These are phyloP conservation scores for Ceratosolen fusciceps DNA, from an alignment of 1,140 invertebrate genomes.

Conservation along the genomic window DNA sequence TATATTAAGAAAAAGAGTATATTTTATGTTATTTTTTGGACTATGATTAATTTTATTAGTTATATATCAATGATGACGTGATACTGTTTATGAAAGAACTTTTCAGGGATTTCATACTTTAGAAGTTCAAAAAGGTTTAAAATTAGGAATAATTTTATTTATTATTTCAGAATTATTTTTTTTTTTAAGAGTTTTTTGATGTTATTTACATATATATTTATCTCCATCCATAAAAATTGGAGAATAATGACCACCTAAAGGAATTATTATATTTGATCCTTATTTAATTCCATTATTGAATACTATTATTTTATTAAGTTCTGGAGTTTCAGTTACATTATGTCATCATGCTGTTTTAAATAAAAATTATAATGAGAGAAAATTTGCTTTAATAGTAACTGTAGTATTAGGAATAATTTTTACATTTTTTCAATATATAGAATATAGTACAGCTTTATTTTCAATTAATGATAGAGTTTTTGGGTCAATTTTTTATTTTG, in stretches of 20 bases:
- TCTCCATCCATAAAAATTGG: slow-evolving; percentile 75
- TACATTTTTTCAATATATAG: slow-evolving; percentile 48
- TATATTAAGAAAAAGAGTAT: slow-evolving; percentile 44
- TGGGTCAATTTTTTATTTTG: slow-evolving; percentile 79
- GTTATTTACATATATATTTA: slow-evolving; percentile 77
- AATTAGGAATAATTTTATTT: slow-evolving; percentile 76
- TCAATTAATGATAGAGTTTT: slow-evolving; percentile 75
- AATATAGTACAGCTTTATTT: slow-evolving; percentile 72
- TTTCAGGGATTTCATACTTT: slow-evolving; percentile 72
- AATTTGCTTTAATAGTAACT: neutral
- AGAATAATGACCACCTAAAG: slow-evolving; percentile 40
- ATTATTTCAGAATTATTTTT: slow-evolving; percentile 78
- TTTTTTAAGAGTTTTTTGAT: slow-evolving; percentile 77
- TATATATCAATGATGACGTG: slow-evolving; percentile 76
- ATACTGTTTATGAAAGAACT: slow-evolving; percentile 74
- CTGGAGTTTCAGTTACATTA: neutral
- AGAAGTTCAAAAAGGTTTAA: slow-evolving; percentile 70
- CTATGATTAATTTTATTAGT: slow-evolving; percentile 31
- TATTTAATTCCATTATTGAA: neutral
- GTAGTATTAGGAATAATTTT: neutral
- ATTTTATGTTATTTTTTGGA: slow-evolving; percentile 44
- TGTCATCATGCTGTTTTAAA: neutral
- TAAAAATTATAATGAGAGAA: neutral
- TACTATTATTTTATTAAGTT: slow-evolving; percentile 3
- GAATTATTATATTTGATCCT: neutral